Conservation (phyloP, 2,888 invertebrate genomes). For the Holacanthella duospinosa region DNA sequence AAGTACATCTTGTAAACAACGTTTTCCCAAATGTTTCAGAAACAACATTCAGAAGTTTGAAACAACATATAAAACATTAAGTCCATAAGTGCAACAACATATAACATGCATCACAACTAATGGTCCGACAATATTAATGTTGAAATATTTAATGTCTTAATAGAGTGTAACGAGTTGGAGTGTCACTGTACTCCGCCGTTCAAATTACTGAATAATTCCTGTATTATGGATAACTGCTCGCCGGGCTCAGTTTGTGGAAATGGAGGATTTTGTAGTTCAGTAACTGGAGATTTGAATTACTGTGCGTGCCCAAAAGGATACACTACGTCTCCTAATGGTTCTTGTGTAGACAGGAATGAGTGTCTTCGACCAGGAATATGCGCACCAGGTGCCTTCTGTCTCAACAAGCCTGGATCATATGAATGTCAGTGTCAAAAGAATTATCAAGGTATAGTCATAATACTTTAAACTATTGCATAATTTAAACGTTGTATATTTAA, state of each 20-base stretch:
- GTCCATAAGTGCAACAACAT: too few species aligned
- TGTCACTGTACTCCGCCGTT: constrained; percentile 82
- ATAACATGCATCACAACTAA: too few species aligned
- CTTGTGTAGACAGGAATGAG: constrained; percentile 77
- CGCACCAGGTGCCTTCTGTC: constrained; percentile 76
- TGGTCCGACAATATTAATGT: too few species aligned
- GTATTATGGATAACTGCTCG: constrained; percentile 72
- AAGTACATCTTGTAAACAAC: too few species aligned
- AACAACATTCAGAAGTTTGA: constrained; percentile 6
- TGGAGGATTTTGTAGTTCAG: constrained; percentile 81
- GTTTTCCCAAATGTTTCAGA: too few species aligned
- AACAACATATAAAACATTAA: too few species aligned
- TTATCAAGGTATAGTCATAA: constrained; percentile 44
- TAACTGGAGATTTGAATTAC: constrained; percentile 80
- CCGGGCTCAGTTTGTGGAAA: constrained; percentile 68
- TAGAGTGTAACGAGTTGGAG: constrained; percentile 65
- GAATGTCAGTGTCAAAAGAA: constrained; percentile 71
- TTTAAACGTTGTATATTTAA: too few species aligned
- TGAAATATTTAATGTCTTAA: too few species aligned
- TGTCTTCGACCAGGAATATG: constrained; percentile 67
- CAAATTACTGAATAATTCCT: constrained; percentile 69
- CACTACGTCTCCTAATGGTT: constrained; percentile 61
- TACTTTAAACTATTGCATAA: not conserved
- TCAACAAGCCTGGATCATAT: constrained; percentile 65
- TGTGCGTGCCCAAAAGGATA: constrained; percentile 86